Conservation (phyloP, 1,140 invertebrate genomes). For the Brachionus manjavacas region DNA sequence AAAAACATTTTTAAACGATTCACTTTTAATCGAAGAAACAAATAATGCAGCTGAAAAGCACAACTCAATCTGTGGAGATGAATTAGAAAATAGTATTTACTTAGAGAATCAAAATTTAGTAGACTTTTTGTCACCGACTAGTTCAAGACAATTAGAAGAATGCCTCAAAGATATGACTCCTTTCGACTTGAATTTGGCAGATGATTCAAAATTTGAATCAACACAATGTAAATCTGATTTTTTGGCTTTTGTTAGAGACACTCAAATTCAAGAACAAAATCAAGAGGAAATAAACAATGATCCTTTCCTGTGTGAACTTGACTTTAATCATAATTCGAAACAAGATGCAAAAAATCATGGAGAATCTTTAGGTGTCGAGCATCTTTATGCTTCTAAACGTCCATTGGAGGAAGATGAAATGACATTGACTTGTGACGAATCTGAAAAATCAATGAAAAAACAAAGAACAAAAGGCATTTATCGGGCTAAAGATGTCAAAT, state of each 20-base stretch:
- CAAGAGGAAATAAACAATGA: neutral
- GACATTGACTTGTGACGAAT: neutral
- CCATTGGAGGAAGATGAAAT: neutral
- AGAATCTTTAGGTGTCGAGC: neutral
- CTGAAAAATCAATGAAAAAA: neutral
- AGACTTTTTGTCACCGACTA: neutral
- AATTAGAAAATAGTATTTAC: neutral
- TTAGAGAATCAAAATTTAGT: neutral
- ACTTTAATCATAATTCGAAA: too few relatives aligned
- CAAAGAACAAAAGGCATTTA: constrained; percentile 13
- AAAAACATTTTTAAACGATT: neutral
- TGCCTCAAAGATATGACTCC: neutral
- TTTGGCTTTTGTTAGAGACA: neutral
- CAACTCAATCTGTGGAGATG: neutral
- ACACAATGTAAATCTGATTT: neutral
- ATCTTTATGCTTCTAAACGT: neutral
- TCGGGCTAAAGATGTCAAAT: constrained; percentile 8
- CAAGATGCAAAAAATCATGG: neutral
- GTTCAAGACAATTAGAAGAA: neutral
- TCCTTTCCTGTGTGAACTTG: neutral
- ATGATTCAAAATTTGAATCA: neutral
- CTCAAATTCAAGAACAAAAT: neutral
- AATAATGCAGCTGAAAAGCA: neutral
- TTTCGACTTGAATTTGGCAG: neutral
- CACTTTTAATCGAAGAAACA: neutral